Evolutionary conservation across 1,140 invertebrate species (phyloP).

Genomic region (Reticulitermes speratus): DNA sequence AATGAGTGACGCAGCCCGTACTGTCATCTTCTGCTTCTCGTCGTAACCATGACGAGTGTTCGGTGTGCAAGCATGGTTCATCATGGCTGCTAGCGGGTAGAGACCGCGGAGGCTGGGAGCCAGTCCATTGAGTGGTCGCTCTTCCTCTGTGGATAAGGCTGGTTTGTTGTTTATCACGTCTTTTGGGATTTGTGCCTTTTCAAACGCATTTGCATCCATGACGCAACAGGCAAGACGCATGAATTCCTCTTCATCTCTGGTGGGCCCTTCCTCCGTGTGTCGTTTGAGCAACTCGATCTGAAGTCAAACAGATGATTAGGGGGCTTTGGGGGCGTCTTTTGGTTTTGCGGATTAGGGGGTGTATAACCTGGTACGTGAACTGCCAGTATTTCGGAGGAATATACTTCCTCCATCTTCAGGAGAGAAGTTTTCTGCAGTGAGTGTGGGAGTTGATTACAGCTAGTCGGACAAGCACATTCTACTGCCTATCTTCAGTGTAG

Average conservation of each 20-base stretch:
- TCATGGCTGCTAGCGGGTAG: slow-evolving; percentile 68
- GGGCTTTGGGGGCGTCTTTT: not conserved
- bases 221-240: slow-evolving; percentile 60
- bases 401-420: not conserved
- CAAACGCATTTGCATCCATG: slow-evolving; percentile 74
- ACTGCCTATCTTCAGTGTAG: too few relatives aligned
- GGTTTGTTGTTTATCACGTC: slow-evolving; percentile 47
- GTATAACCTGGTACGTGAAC: not conserved
- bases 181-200: slow-evolving; percentile 51
- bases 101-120: slow-evolving; percentile 61
- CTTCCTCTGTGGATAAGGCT: slow-evolving; percentile 23
- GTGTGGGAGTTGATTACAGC: too few relatives aligned
- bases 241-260: slow-evolving; percentile 56
- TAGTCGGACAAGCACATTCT: too few relatives aligned
- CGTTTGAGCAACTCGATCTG: slow-evolving; percentile 21
- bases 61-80: slow-evolving; percentile 74
- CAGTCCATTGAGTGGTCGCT: slow-evolving; percentile 13
- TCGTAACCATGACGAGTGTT: slow-evolving; percentile 70
- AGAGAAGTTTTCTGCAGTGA: too few relatives aligned
- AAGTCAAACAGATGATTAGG: not conserved
- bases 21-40: slow-evolving; percentile 56
- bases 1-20: slow-evolving; percentile 63
- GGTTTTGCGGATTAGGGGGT: too few relatives aligned
- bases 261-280: slow-evolving; percentile 15
- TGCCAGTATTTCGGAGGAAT: not conserved